A percentile compares a stretch with the other conserved stretches of the same genome.
phyloP scores from a whole-genome alignment of 2,888 invertebrate genomes.

The Drepanosiphum platanoidis region DNA sequence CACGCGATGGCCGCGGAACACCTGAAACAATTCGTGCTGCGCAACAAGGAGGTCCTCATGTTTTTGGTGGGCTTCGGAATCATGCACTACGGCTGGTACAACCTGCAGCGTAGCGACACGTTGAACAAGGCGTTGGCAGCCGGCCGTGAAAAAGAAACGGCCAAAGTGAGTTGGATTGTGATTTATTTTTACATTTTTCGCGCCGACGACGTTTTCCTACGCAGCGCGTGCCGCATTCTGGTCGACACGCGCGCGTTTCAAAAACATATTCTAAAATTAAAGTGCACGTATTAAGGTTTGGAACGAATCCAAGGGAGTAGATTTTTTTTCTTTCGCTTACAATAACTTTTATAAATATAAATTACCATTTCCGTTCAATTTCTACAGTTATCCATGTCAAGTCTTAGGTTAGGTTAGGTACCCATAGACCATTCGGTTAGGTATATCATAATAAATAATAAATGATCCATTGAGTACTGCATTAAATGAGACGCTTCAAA shows the following conservation, averaged over 20 bases:
- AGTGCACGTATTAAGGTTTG: background rate
- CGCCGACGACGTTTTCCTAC: background rate
- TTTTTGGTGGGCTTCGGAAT: slow-evolving; percentile 54
- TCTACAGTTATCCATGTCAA: too few species aligned
- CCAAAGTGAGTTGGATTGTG: background rate
- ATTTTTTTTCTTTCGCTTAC: too few species aligned
- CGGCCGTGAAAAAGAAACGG: slow-evolving; percentile 13
- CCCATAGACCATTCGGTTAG: too few species aligned
- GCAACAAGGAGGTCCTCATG: slow-evolving; percentile 47
- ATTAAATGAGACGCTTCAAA: too few species aligned
- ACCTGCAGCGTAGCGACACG: slow-evolving; percentile 34
- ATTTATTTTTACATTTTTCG: background rate
- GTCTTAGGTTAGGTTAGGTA: too few species aligned
- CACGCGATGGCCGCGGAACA: background rate
- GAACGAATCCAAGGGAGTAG: background rate
- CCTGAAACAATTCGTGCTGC: slow-evolving; percentile 31
- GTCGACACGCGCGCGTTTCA: background rate
- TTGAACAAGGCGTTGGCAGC: slow-evolving; percentile 44
- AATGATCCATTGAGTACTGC: too few species aligned
- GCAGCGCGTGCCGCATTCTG: too few species aligned
- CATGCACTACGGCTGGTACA: slow-evolving; percentile 54
- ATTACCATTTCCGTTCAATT: too few species aligned
- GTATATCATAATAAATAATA: too few species aligned
- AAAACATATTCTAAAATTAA: background rate
- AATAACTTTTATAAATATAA: too few species aligned